A percentile compares a stretch with the other conserved stretches of the same genome.
These are phyloP conservation scores for Fistularia tabacaria DNA, from an alignment of 2,797 vertebrate species.

Conservation along the genomic window DNA sequence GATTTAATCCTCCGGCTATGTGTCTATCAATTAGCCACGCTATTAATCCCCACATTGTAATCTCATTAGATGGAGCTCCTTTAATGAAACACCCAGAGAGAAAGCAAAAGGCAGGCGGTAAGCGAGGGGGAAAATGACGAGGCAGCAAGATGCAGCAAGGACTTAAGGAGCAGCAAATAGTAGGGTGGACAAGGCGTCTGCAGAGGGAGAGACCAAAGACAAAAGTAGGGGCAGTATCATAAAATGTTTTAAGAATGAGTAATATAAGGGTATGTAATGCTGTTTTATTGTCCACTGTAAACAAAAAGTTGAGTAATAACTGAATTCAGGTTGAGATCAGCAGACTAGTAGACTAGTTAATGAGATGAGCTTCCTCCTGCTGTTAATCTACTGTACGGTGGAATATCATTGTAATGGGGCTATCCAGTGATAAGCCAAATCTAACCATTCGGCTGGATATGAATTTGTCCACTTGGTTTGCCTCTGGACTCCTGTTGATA, in stretches of 20 bases:
- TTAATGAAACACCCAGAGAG: conserved; percentile 77
- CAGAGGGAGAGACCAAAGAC: conserved; percentile 12
- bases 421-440: conserved; percentile 35
- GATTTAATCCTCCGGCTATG: conserved; percentile 73
- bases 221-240: conserved; percentile 43
- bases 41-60: conserved; percentile 79
- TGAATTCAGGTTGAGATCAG: conserved; percentile 2
- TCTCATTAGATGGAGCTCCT: conserved; percentile 77
- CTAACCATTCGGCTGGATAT: conserved; percentile 48
- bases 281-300: conserved; percentile 4
- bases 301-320: conserved; percentile 1
- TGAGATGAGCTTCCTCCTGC: conserved; percentile 1
- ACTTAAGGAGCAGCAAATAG: conserved; percentile 58
- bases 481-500: background rate
- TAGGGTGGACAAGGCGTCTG: conserved; percentile 46
- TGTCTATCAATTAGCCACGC: conserved; percentile 81
- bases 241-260: conserved; percentile 15
- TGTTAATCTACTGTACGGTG: conserved; percentile 15
- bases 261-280: conserved; percentile 13
- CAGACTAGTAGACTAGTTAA: conserved; percentile 1
- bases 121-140: conserved; percentile 52
- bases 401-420: conserved; percentile 36
- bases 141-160: conserved; percentile 49
- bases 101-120: conserved; percentile 36
- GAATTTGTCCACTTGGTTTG: conserved; percentile 8